Base-by-base conservation (phyloP, 1,140 invertebrate species). In the Dendrolimus punctatus region DNA sequence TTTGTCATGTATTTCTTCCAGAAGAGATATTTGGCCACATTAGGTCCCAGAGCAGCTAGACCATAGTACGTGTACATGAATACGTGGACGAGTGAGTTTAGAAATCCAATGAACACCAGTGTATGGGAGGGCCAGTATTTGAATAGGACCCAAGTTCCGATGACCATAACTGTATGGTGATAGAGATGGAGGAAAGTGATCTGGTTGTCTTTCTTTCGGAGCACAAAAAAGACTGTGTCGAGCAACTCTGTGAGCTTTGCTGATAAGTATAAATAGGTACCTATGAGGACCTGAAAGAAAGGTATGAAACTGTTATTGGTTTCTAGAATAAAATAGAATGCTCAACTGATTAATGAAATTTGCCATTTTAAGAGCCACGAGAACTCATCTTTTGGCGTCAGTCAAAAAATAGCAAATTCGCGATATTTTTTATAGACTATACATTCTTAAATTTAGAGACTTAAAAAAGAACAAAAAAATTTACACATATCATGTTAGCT, bases 1-100 rank as follows among this genome's bases (percentile, higher is more conserved):
- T 92, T 93, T 0, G 96, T 98, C 66, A 98, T 91, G 76, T 98
- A 94, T 74, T 95, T 96, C 78, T 98, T 98, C 96, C 96, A 98
- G 93, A 95, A 97, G 8, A 98, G 87, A 78, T 95, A 97, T 74
- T 95, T 96, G 71, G 95, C 93, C 66, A 96, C 94, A 61, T 93
- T 90, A 5, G 96, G 96, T 39, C 96, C 96, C 89, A 97, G 91
- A 2, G 96, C 95, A 0, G 96, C 90, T 65, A 98, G 89, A 86
- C 96, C 93, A 76, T 98, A 98, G 75, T 98, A 98, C 23, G 91
- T 91, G 73, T 98, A 98, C 96, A 98, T 97, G 54, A 97, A 90
- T 1, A 97, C 91, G 71, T 99, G 97, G 0, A 99, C 96, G 41
- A 96, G 91, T 62, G 96, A 96, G 88, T 99, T 99, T 61, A 98